Percentiles rank a stretch among this genome's conserved stretches.
Conservation (phyloP, 2,888 invertebrate species). For the Xestia ashworthii region DNA sequence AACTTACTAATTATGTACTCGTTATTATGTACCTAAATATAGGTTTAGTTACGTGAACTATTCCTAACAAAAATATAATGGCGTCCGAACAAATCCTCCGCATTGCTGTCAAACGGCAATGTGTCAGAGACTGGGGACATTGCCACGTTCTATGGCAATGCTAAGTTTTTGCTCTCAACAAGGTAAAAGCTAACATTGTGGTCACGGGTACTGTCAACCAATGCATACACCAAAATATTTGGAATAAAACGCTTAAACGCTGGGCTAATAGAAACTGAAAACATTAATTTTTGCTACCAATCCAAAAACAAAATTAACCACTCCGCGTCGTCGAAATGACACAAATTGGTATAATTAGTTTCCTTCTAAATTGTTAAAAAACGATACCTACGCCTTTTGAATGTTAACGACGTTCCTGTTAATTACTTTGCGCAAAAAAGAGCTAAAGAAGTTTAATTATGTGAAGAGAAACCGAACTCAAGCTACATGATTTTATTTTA, state of each 20-base stretch:
- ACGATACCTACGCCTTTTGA: slow-evolving; percentile 15
- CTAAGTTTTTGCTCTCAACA: neutral
- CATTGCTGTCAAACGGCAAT: neutral
- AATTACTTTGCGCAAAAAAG: slow-evolving; percentile 7
- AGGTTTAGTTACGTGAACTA: neutral
- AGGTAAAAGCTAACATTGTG: neutral
- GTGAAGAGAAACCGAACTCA: too few species aligned
- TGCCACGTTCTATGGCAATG: neutral
- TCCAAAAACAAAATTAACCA: neutral
- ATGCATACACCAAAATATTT: neutral
- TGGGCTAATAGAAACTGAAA: neutral
- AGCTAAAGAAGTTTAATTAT: too few species aligned
- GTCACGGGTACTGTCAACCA: neutral
- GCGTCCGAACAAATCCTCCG: neutral
- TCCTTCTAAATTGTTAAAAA: slow-evolving; percentile 26
- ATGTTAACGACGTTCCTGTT: slow-evolving; percentile 11
- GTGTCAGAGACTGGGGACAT: neutral
- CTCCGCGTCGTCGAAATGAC: neutral
- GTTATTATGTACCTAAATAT: neutral
- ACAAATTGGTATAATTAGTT: slow-evolving; percentile 10
- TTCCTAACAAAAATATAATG: neutral
- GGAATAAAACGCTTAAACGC: neutral
- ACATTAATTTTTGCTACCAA: neutral
- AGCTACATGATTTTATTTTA: neutral
- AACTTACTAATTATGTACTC: neutral